Evolutionary conservation across 2,888 invertebrate species (phyloP).

Genomic region (Allolobophora icterica): DNA sequence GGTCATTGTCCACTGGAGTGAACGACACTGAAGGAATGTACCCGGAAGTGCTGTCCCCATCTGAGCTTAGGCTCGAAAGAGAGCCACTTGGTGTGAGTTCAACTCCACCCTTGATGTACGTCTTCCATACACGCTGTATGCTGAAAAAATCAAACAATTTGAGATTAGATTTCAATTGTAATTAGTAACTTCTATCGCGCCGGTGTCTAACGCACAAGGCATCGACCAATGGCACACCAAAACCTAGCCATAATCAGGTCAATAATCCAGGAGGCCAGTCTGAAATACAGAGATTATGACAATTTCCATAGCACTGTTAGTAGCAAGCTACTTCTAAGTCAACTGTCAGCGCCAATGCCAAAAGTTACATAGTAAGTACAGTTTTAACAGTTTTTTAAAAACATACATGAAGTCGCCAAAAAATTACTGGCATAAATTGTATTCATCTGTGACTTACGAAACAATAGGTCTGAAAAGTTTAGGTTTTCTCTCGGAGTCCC

Average conservation of each 20-base stretch:
- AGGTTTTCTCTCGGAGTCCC: neutral
- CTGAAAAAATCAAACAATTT: neutral
- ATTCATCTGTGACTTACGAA: neutral
- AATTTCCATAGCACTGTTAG: too few species aligned
- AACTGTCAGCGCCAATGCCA: too few species aligned
- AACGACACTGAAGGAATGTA: neutral
- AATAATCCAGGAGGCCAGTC: too few species aligned
- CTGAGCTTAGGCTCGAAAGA: neutral
- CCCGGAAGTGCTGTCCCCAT: neutral
- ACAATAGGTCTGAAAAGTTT: neutral
- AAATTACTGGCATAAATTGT: neutral
- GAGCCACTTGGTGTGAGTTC: neutral
- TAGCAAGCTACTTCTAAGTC: too few species aligned
- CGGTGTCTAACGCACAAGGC: too few species aligned
- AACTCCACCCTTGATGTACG: neutral
- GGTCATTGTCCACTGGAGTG: neutral
- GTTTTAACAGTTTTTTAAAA: too few species aligned
- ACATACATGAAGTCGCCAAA: neutral
- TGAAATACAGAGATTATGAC: too few species aligned
- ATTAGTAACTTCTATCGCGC: too few species aligned
- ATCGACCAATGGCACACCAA: too few species aligned
- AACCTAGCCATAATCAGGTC: too few species aligned
- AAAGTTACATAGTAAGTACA: too few species aligned
- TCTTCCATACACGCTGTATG: neutral
- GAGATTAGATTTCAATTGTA: neutral